Evolutionary conservation across 2,113 vertebrate species (phyloP), one percentile per base, ranked within the genome.

Genomic region (Gobio gobio): DNA sequence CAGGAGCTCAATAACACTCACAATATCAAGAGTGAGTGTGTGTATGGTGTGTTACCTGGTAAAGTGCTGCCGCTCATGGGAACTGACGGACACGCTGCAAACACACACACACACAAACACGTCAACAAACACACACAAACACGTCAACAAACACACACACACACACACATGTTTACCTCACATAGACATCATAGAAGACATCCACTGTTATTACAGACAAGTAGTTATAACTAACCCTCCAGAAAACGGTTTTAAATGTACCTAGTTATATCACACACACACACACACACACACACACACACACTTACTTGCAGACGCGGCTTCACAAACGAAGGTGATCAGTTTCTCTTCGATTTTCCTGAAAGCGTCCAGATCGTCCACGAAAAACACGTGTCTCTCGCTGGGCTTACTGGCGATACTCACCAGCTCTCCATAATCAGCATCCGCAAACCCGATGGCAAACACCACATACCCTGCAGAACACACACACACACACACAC

Each of bases 351-450:
- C 97, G 22, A 99, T 99, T 91, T 97, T 99, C 89, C 93, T 90
- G 90, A 99, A 99, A 86, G 97, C 97, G 10, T 99, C 97, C 63
- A 99, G 96, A 86, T 99, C 97, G 85, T 99, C 98, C 91, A 99
- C 98, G 3, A 99, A 99, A 94, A 99, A 99, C 64, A 97, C 97
- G 0, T 99, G 98, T 51, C 97, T 93, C 73, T 96, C 94, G 20
- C 96, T 99, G 89, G 98, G 98, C 87, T 96, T 96, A 79, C 97
- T 99, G 92, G 97, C 98, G 76, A 99, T 99, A 91, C 95, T 98
- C 73, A 99, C 95, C 88, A 99, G 82, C 93, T 99, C 98, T 0
- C 96, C 94, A 8, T 99, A 99, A 89, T 99, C 98, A 0, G 98
- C 98, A 12, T 99, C 98, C 0, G 97, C 97, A n/a, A 99, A 96